Base-by-base conservation (phyloP, 2,888 invertebrate genomes). In the Apocheima hispidaria region DNA sequence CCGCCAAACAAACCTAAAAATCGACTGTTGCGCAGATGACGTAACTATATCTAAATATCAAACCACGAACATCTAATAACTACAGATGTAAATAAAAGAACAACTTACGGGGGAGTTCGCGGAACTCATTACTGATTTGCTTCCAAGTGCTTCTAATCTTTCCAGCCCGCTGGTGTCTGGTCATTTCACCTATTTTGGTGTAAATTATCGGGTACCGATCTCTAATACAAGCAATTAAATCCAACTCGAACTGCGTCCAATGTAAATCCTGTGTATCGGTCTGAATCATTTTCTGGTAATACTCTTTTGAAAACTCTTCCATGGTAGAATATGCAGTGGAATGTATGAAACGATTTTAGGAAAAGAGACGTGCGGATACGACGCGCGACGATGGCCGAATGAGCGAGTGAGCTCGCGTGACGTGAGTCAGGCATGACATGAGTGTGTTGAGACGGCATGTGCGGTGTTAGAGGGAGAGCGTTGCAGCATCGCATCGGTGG, bases 231-330 rank as follows among this genome's bases (percentile, higher is more conserved):
- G 5, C 4, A n/a, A 55, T 60, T 10, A 60, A 30, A 21, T 60
- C 54, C 20, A 60, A 16, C 14, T 60, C 60, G n/a, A 54, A 60
- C n/a, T 49, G 50, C 7, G 58, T 59, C 52, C 40, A 52, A 0
- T 41, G 30, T 6, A 12, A 6, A 16, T 35, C 18, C 3, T 54
- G 16, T 4, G 23, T 44, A 16, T 23, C 23, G 4, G 21, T n/a
- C 1, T 9, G 16, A 2, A 44, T 23, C 7, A 18, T 43, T 33
- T 16, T 0, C 16, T 50, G 14, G 36, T 36, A 36, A 30, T 30
- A 46, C n/a, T 51, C 51, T 7, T 41, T 40, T 0, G 3, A 12
- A 12, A 51, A 18, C 12, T 9, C 20, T 20, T 26, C 26, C 51
- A 51, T 51, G 38, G n/a, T 30, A 16, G 30, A 46, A 23, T 51